Conservation (phyloP, 2,888 invertebrate genomes). For the Linnaemya vulpina region DNA sequence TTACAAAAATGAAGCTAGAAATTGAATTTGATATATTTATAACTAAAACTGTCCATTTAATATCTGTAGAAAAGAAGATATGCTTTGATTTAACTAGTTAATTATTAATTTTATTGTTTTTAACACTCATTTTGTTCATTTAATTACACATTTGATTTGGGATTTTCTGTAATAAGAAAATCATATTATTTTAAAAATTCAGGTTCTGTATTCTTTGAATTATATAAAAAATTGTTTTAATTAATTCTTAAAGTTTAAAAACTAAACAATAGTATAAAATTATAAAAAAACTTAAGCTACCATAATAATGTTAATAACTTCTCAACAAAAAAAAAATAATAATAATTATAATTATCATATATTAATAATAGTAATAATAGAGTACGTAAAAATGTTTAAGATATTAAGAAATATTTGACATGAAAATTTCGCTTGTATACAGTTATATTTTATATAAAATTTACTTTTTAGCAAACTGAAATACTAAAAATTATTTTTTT, state of each 20-base stretch:
- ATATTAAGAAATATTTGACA: constrained; percentile 24
- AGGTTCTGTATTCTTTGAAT: constrained; percentile 36
- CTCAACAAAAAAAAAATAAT: constrained; percentile 52
- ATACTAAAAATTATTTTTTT: constrained; percentile 17
- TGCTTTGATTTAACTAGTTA: constrained; percentile 70
- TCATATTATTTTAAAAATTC: constrained; percentile 62
- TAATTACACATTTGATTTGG: constrained; percentile 49
- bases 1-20: constrained; percentile 65
- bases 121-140: constrained; percentile 53
- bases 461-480: constrained; percentile 28
- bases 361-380: constrained; percentile 32
- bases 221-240: constrained; percentile 37
- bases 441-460: constrained; percentile 49
- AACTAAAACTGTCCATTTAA: constrained; percentile 25
- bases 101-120: constrained; percentile 15
- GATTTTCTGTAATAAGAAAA: constrained; percentile 39
- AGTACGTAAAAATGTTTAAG: constrained; percentile 9
- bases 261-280: constrained; percentile 43
- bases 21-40: constrained; percentile 32
- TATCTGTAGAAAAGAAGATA: constrained; percentile 63
- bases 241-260: constrained; percentile 54
- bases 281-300: constrained; percentile 33
- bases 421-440: constrained; percentile 61
- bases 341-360: too few relatives aligned
- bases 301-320: constrained; percentile 47